These are phyloP conservation scores for Eretmocerus hayati DNA, from an alignment of 2,888 invertebrate genomes.

Conservation along the genomic window DNA sequence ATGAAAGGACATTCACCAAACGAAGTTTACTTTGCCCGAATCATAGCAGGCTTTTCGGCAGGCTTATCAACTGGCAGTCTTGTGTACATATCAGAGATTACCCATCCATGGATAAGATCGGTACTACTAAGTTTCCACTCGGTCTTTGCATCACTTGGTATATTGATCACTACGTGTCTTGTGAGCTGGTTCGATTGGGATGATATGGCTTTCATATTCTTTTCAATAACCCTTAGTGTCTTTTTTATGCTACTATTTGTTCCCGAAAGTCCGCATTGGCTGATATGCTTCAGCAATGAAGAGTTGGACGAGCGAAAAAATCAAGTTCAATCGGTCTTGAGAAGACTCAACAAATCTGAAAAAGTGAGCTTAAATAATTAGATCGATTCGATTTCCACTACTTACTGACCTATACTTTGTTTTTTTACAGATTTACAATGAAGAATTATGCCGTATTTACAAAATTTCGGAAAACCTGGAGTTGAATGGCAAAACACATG, in stretches of 20 bases:
- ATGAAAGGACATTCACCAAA: conserved; percentile 45
- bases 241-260: conserved; percentile 43
- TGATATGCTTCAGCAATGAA: conserved; percentile 45
- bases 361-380: conserved; percentile 32
- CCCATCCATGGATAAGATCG: conserved; percentile 51
- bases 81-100: conserved; percentile 55
- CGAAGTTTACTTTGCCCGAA: conserved; percentile 49
- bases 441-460: conserved; percentile 31
- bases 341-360: conserved; percentile 47
- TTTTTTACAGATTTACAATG: conserved; percentile 30
- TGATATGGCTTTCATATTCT: conserved; percentile 47
- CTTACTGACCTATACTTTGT: not conserved
- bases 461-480: conserved; percentile 22
- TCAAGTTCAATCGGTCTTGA: conserved; percentile 43
- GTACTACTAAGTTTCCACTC: conserved; percentile 54
- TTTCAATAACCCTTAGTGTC: conserved; percentile 39
- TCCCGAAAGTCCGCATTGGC: conserved; percentile 57
- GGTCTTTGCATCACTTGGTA: conserved; percentile 54
- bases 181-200: conserved; percentile 50
- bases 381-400: no score
- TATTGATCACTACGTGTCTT: conserved; percentile 51
- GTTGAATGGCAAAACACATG: conserved; percentile 1
- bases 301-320: conserved; percentile 24
- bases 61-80: conserved; percentile 52
- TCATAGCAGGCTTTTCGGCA: conserved; percentile 51